Evolutionary conservation across 2,797 vertebrate genomes (phyloP).

Genomic region (Etheostoma nigrum): DNA sequence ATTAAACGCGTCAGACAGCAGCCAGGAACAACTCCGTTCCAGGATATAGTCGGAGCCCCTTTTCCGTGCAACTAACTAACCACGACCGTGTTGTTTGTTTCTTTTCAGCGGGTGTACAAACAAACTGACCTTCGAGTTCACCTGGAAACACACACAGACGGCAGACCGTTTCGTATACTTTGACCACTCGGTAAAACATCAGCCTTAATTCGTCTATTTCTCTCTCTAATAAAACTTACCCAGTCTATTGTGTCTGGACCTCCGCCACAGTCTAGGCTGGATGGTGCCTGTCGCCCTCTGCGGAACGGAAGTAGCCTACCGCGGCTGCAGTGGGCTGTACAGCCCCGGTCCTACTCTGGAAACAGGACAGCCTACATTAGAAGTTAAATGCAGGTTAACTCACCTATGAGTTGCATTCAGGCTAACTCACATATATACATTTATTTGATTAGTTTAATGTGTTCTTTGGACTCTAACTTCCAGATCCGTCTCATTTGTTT

Average conservation of each 20-base stretch:
- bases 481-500: background rate
- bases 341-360: conserved; percentile 59
- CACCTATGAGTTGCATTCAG: background rate
- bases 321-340: conserved; percentile 88
- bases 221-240: conserved; percentile 70
- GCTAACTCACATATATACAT: background rate
- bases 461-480: background rate
- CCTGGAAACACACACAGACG: background rate
- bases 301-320: conserved; percentile 91
- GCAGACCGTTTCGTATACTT: accelerated
- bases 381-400: background rate
- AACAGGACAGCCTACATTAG: conserved; percentile 14
- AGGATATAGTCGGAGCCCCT: conserved; percentile 69
- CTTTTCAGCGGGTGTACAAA: conserved; percentile 27
- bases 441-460: too few relatives aligned
- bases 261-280: conserved; percentile 90
- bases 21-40: conserved; percentile 42
- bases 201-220: accelerated
- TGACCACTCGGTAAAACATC: background rate
- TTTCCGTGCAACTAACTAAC: conserved; percentile 57
- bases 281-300: conserved; percentile 89
- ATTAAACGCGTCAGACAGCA: conserved; percentile 16
- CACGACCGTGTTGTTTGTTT: conserved; percentile 57
- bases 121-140: conserved; percentile 10
- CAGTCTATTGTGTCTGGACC: conserved; percentile 90